Percentiles rank a stretch among this genome's conserved stretches.
Conservation (phyloP, 2,888 invertebrate genomes). For the Alloscopus bannaensis region DNA sequence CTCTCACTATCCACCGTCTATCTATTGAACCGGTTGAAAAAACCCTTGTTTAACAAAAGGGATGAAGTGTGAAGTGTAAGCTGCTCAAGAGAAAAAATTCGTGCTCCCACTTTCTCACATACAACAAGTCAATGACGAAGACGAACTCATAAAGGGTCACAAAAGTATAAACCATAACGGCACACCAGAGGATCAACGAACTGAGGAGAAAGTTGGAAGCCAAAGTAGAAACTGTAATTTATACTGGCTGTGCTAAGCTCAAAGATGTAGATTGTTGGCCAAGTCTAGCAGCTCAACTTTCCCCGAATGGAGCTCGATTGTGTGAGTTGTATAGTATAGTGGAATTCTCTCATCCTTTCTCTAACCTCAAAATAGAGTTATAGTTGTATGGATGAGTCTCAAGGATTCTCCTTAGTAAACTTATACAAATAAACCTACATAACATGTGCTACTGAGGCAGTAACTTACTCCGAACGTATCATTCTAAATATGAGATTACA, state of each 20-base stretch:
- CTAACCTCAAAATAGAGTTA: too few species aligned
- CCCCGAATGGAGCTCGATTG: too few species aligned
- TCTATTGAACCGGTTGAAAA: too few species aligned
- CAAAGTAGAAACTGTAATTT: constrained; percentile 44
- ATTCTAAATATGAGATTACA: neutral
- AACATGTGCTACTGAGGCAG: too few species aligned
- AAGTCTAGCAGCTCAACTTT: constrained; percentile 18
- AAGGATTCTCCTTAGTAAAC: too few species aligned
- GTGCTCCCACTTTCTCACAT: constrained; percentile 38
- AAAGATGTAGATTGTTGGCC: constrained; percentile 20
- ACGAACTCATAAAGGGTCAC: constrained; percentile 39
- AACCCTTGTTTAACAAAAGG: too few species aligned
- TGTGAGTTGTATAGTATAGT: too few species aligned
- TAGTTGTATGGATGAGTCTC: too few species aligned
- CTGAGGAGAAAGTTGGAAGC: constrained; percentile 42
- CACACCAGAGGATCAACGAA: constrained; percentile 60
- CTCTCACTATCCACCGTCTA: too few species aligned
- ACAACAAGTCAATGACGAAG: constrained; percentile 21
- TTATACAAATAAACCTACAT: too few species aligned
- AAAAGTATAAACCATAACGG: constrained; percentile 44
- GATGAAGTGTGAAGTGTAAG: too few species aligned
- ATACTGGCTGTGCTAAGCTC: constrained; percentile 36
- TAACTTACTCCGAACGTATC: too few species aligned
- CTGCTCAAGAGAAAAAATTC: constrained; percentile 7
- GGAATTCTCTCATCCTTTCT: constrained; percentile 19